Base-by-base conservation (phyloP, 2,113 vertebrate genomes). In the Plotosus lineatus region DNA sequence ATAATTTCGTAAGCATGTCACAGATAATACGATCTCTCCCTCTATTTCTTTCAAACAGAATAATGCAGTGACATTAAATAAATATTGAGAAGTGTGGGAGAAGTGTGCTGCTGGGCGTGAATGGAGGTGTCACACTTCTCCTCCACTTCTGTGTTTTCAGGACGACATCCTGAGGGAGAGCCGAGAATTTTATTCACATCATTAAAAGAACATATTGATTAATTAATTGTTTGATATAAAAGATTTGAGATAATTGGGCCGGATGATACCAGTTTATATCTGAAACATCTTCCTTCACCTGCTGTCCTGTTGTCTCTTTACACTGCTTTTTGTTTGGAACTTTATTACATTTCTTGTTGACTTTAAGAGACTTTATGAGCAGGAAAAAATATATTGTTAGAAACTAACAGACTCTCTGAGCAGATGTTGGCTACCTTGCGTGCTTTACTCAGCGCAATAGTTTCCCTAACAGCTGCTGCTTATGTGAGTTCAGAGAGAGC, bases 1-100 rank as follows among this genome's bases (percentile, higher is more conserved):
- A 83, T 83, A 55, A 83, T 80, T 78, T 51, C 77, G 55, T 44
- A 77, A 31, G 12, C 58, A 71, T 28, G 80, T 14, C 46, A 71
- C 60, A 50, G 55, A 77, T 65, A 71, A 69, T 40, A 28, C 23
- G n/a, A n/a, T n/a, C n/a, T n/a, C n/a, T n/a, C n/a, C n/a, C n/a
- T 4, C 36, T 66, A 40, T 76, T 66, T 42, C 58, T 51, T 65
- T 80, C 81, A 85, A 78, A 83, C 74, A 42, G 84, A 85, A 81
- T 85, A 83, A 83, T 81, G 79, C 23, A 83, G 79, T n/a, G 50
- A 78, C 76, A 79, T 82, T 66, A 77, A 83, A 80, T 80, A 83
- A 83, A 83, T 80, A 83, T 82, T 79, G 31, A 55, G 50, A 73
- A 80, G 48, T 63, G 38, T 79, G 77, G 75, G 31, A 55, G 50